Conservation (phyloP, 2,113 vertebrate species). For the Thymallus thymallus region DNA sequence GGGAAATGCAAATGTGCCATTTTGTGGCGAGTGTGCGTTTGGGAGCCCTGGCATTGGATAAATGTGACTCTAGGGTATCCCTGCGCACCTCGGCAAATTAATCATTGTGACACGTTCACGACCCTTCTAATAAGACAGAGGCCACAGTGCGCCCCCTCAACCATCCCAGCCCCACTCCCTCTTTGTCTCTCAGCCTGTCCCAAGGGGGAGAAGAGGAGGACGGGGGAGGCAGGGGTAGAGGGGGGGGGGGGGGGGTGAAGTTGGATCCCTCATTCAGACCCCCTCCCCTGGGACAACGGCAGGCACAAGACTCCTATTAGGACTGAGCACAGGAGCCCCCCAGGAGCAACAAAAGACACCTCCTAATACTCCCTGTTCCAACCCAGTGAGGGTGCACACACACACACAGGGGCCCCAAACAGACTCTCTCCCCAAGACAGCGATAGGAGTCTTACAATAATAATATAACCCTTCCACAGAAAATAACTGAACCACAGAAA, state of each 20-base stretch:
- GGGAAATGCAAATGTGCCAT: constrained; percentile 80
- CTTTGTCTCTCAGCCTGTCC: constrained; percentile 77
- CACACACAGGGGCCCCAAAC: constrained; percentile 47
- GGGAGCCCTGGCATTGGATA: constrained; percentile 72
- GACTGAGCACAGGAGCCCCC: constrained; percentile 72
- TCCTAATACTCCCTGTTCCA: constrained; percentile 72
- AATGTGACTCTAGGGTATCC: constrained; percentile 82
- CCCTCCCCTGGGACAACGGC: constrained; percentile 73
- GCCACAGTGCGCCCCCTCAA: constrained; percentile 74
- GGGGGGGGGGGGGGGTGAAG: constrained; percentile 61
- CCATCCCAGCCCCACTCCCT: constrained; percentile 68
- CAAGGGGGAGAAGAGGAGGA: constrained; percentile 67
- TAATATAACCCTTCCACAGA: neutral
- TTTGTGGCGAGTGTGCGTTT: constrained; percentile 74
- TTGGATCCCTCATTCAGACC: constrained; percentile 77
- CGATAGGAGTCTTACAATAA: constrained; percentile 42
- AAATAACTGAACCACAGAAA: constrained; percentile 6
- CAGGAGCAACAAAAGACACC: constrained; percentile 76
- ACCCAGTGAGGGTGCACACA: constrained; percentile 50
- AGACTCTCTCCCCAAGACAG: constrained; percentile 44
- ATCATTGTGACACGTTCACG: constrained; percentile 84
- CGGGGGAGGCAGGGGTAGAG: constrained; percentile 65
- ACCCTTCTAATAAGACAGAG: constrained; percentile 85
- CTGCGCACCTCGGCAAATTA: constrained; percentile 80
- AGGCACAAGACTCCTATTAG: constrained; percentile 82